These are phyloP conservation scores for Strigamia transsilvanica DNA, from an alignment of 2,888 invertebrate species.

Conservation along the genomic window DNA sequence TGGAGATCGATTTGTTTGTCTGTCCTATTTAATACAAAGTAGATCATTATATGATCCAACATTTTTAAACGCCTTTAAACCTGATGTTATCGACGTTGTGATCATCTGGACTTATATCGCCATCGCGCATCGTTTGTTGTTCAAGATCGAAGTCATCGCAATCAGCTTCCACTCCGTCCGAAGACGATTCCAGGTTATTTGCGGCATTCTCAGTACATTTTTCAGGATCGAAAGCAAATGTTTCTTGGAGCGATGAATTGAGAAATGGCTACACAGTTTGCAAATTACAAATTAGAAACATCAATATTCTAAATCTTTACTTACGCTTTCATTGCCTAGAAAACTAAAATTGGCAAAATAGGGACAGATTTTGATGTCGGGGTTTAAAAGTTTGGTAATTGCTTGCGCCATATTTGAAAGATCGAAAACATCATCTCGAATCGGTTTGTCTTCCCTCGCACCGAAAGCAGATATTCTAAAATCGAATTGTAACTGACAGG, in stretches of 20 bases:
- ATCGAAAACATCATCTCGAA: not conserved
- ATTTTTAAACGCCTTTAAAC: not conserved
- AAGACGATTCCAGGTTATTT: not conserved
- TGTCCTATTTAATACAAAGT: not conserved
- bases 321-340: not conserved
- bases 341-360: constrained; percentile 23
- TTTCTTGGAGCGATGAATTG: not conserved
- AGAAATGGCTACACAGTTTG: not conserved
- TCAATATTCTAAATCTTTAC: not conserved
- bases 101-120: not conserved
- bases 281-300: not conserved
- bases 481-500: constrained; percentile 7
- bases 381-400: not conserved
- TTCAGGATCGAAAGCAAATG: not conserved
- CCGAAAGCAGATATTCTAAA: constrained; percentile 60
- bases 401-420: not conserved
- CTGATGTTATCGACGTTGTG: not conserved
- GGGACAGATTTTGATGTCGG: not conserved
- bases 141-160: not conserved
- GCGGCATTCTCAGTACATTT: not conserved
- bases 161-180: not conserved
- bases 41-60: not conserved
- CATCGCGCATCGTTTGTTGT: not conserved
- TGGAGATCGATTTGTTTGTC: not conserved
- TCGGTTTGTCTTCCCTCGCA: not conserved